Conservation (phyloP, 1,140 invertebrate species). For the Sarcophaga bullata region DNA sequence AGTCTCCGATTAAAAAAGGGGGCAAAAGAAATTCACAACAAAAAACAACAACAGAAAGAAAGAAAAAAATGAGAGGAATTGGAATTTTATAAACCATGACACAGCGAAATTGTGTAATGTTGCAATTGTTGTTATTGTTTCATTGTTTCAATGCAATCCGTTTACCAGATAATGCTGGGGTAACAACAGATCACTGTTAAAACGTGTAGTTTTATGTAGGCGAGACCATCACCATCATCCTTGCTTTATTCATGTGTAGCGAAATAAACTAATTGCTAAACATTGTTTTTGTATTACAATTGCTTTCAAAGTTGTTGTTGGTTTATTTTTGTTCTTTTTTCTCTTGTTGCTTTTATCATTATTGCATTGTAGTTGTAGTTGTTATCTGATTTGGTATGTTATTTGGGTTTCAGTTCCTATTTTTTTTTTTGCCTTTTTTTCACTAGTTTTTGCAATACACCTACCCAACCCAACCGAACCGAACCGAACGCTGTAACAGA, state of each 20-base stretch:
- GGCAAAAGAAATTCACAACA: no score
- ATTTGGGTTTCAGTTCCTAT: not conserved
- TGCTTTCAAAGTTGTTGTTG: not conserved
- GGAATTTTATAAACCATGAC: conserved; percentile 1
- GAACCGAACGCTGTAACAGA: no score
- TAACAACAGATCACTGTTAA: not conserved
- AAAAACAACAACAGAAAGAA: not conserved
- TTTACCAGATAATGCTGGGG: not conserved
- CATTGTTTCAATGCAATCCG: not conserved
- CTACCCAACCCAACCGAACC: no score
- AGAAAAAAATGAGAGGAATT: not conserved
- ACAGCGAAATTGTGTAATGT: conserved; percentile 2
- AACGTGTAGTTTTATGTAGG: not conserved
- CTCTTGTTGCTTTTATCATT: not conserved
- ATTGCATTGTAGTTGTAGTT: no score
- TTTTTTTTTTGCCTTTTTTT: not conserved
- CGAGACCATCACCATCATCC: not conserved
- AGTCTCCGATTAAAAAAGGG: no score
- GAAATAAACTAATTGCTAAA: conserved; percentile 22
- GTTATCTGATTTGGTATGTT: conserved; percentile 17
- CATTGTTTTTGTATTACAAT: conserved; percentile 19
- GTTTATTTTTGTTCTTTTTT: not conserved
- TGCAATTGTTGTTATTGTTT: not conserved
- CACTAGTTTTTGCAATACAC: not conserved
- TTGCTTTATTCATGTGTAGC: conserved; percentile 5